Evolutionary conservation across 2,113 vertebrate species (phyloP).

Genomic region (Sinocyclocheilus grahami): DNA sequence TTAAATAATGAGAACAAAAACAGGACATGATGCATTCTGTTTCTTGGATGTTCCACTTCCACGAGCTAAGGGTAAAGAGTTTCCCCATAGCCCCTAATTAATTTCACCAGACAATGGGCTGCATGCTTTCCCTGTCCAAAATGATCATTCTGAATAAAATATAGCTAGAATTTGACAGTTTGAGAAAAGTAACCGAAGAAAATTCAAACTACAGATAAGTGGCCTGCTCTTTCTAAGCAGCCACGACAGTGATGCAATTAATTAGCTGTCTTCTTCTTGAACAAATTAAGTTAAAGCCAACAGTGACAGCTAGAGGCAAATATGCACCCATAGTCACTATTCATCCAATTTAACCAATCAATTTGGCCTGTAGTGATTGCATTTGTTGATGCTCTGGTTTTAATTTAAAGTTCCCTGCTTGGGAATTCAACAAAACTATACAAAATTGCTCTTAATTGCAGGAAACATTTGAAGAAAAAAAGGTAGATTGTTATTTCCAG

Average conservation of each 20-base stretch:
- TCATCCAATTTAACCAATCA: constrained; percentile 11
- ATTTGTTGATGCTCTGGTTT: constrained; percentile 15
- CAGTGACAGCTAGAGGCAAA: constrained; percentile 4
- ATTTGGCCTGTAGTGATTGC: constrained; percentile 1
- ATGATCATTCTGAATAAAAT: constrained; percentile 25
- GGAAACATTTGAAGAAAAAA: neutral
- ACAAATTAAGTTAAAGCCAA: constrained; percentile 38
- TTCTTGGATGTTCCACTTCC: neutral
- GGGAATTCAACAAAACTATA: neutral
- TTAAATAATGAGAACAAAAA: constrained; percentile 51
- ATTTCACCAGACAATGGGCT: neutral
- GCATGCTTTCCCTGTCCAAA: neutral
- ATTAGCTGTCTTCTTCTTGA: constrained; percentile 29
- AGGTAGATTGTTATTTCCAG: no score
- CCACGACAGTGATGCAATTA: constrained; percentile 21
- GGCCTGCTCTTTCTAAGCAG: constrained; percentile 1
- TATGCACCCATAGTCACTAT: constrained; percentile 18
- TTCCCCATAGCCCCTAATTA: neutral
- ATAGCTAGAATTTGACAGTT: constrained; percentile 42
- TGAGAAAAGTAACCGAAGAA: constrained; percentile 21
- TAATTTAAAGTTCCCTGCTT: neutral
- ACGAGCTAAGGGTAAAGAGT: neutral
- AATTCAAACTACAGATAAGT: constrained; percentile 32
- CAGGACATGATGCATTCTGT: constrained; percentile 1
- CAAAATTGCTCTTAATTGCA: neutral